Evolutionary conservation across 2,888 invertebrate species (phyloP).

Genomic region (Pyrrhosoma nymphula): DNA sequence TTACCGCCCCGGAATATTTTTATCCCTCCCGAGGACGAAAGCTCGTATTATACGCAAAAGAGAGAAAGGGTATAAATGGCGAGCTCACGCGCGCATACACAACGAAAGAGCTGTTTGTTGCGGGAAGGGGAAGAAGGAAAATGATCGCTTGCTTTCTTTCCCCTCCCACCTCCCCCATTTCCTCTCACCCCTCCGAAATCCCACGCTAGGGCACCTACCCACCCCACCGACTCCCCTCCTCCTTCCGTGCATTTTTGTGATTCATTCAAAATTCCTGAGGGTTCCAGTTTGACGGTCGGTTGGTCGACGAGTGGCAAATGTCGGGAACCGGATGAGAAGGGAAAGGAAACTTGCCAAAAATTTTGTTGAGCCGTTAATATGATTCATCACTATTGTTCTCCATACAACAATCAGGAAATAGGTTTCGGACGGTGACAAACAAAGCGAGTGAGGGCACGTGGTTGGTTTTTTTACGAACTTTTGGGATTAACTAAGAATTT

Average conservation of each 20-base stretch:
- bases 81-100: background rate
- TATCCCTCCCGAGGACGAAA: background rate
- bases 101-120: background rate
- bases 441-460: too few species aligned
- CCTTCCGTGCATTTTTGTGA: constrained; percentile 60
- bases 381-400: too few species aligned
- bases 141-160: background rate
- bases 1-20: background rate
- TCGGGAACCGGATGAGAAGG: background rate
- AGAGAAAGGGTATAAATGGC: background rate
- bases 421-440: too few species aligned
- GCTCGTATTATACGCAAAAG: background rate
- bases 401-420: too few species aligned
- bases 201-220: background rate
- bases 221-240: constrained; percentile 70
- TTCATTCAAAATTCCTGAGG: background rate
- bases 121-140: background rate
- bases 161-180: background rate
- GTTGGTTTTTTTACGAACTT: too few species aligned
- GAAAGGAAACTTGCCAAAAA: background rate
- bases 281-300: background rate
- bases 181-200: too few species aligned
- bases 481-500: too few species aligned
- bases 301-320: background rate
- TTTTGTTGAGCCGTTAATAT: too few species aligned